phyloP scores from a whole-genome alignment of 2,888 invertebrate species.

The Cantharis nigra region DNA sequence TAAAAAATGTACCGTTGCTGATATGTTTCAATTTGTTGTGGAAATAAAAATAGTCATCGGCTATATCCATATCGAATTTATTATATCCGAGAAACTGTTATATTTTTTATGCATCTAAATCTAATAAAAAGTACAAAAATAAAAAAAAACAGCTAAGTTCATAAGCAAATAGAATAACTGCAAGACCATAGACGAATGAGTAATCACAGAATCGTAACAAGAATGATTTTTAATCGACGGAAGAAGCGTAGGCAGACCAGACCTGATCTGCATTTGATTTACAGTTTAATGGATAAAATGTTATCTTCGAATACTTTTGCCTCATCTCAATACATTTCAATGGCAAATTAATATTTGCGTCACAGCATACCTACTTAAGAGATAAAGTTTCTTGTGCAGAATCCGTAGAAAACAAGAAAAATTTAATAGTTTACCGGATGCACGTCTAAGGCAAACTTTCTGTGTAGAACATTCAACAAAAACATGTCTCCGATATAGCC shows the following conservation, averaged over 20 bases:
- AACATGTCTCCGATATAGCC: slow-evolving; percentile 19
- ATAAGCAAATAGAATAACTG: neutral
- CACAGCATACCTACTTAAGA: neutral
- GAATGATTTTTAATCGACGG: neutral
- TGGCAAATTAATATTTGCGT: neutral
- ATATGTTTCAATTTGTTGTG: no score
- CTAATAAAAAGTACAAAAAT: neutral
- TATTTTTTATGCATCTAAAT: neutral
- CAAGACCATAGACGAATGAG: neutral
- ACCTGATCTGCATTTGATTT: neutral
- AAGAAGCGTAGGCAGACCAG: neutral
- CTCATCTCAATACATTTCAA: neutral
- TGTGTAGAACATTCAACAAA: slow-evolving; percentile 18
- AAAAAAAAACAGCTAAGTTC: neutral
- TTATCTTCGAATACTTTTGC: neutral
- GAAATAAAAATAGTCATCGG: neutral
- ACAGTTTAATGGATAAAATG: neutral
- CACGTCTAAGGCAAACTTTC: slow-evolving; percentile 20
- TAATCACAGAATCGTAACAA: neutral
- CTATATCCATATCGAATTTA: neutral
- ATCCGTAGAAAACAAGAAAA: slow-evolving; percentile 16
- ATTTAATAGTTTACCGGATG: slow-evolving; percentile 20
- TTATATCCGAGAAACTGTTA: neutral
- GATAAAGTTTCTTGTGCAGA: slow-evolving; percentile 3
- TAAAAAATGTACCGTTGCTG: no score